Evolutionary conservation across 2,888 invertebrate genomes (phyloP), one percentile per base, ranked within the genome.

Genomic region (Lutraria lutraria): DNA sequence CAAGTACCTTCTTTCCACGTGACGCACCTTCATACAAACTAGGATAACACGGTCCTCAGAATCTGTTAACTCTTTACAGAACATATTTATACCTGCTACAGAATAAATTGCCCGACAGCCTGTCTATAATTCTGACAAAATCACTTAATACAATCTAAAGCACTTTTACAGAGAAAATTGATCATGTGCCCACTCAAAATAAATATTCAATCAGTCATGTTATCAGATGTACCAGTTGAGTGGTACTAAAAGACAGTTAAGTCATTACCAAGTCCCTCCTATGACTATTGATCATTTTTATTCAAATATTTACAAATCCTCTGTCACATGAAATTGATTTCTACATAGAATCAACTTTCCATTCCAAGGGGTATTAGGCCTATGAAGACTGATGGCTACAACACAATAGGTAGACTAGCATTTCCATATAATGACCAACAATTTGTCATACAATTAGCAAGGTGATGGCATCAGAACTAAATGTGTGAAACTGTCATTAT

Each of bases 291-390:
- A 76, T 31, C 19, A 25, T 76, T 34, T 72, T 76, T 76, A 34
- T 76, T 76, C 34, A 76, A 76, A 76, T 76, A 76, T 76, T 76
- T 34, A 76, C 76, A 76, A 76, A 76, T 76, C 34, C 31, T 31
- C 25, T 76, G 76, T 76, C 76, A 34, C 34, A 76, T 76, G 76
- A 76, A 76, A 76, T 76, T 31, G 76, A 76, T 76, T 76, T 31
- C 76, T 76, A 34, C 19, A 16, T 34, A 16, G 76, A 76, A 76
- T 4, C 21, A 76, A 31, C 16, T 76, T 72, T 31, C 76, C 76
- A 76, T 76, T 76, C 76, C 76, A 34, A 76, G 31, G 31, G 76
- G 76, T n/a, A 76, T 76, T 76, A 76, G 15, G 76, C 31, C 16
- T 13, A 12, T 63, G 21, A n/a, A 19, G 25, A 63, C 25, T n/a